Evolutionary conservation across 2,113 vertebrate genomes (phyloP), one percentile per base, ranked within the genome.

Genomic region (Bothrops jararaca): DNA sequence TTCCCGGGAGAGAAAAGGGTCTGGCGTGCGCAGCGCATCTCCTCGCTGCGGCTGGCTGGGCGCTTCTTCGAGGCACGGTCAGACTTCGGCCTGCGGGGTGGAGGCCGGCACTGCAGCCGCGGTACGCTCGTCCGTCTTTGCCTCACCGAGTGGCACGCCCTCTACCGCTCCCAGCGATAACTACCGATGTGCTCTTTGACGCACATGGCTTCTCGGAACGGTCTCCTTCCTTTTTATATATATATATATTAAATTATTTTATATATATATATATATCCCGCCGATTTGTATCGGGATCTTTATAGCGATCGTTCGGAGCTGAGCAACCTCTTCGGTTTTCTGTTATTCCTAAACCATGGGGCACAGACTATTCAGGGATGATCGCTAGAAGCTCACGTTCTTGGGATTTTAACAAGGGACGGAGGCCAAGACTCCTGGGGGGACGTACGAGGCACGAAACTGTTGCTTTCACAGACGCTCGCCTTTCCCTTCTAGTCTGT

Each of bases 251-350:
- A 6, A 48, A 45, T 45, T 50, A 50, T 50, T 50, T 50, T 50
- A 50, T 50, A 50, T 9, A 50, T 9, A 50, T 50, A 50, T 50
- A 50, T 9, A 50, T 9, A 50, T 50, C 48, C 48, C n/a, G 2
- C 5, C 10, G 74, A 56, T 86, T 3, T 39, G 57, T 15, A n/a
- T 12, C 29, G 2, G 7, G 20, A 22, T 12, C n/a, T 20, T 50
- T 48, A 23, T 20, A 24, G 22, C 48, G 23, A 10, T 29, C 48
- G 2, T 3, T 74, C 12, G 12, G 15, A n/a, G 60, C 39, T 85
- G 56, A 7, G n/a, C 12, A 18, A 1, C 60, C 15, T 45, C 0
- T 0, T 0, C 7, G 12, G 15, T 12, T 42, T 52, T 9, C 29
- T 34, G 8, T 1, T 53, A 4, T 23, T 12, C 22, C n/a, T 20